phyloP scores from a whole-genome alignment of 2,113 vertebrate genomes.

The Boleophthalmus pectinirostris region DNA sequence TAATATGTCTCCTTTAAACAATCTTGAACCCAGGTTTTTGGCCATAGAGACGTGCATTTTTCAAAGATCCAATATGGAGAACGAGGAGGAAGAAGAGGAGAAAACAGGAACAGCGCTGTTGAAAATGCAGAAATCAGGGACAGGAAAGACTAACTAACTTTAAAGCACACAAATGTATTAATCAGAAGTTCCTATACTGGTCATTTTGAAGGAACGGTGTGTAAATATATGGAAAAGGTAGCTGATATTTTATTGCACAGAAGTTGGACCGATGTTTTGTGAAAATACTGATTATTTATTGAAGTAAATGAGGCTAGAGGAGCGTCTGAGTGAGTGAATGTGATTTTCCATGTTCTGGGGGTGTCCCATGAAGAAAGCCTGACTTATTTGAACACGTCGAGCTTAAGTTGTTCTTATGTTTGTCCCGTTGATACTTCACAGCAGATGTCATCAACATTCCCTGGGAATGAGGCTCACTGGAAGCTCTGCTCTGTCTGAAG shows the following conservation, averaged over 20 bases:
- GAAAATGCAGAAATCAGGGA: slow-evolving; percentile 72
- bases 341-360: slow-evolving; percentile 23
- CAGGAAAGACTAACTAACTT: slow-evolving; percentile 49
- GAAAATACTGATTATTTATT: slow-evolving; percentile 64
- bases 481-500: too few species aligned
- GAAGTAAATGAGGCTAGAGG: slow-evolving; percentile 62
- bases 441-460: too few species aligned
- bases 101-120: slow-evolving; percentile 39
- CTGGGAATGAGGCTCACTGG: too few species aligned
- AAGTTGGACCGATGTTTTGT: slow-evolving; percentile 56
- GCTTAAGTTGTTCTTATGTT: not conserved
- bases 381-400: not conserved
- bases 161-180: slow-evolving; percentile 73
- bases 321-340: slow-evolving; percentile 65
- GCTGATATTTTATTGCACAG: slow-evolving; percentile 77
- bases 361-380: not conserved
- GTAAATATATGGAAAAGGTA: slow-evolving; percentile 68
- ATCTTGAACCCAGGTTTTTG: slow-evolving; percentile 53
- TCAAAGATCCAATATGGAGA: slow-evolving; percentile 15
- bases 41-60: slow-evolving; percentile 60
- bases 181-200: slow-evolving; percentile 57
- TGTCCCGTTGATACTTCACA: too few species aligned
- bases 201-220: slow-evolving; percentile 51
- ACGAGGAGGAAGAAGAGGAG: not conserved
- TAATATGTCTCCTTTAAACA: slow-evolving; percentile 12